Percentiles rank a stretch among this genome's conserved stretches.
Conservation (phyloP, 1,140 invertebrate species). For the Diorhabda carinulata region DNA sequence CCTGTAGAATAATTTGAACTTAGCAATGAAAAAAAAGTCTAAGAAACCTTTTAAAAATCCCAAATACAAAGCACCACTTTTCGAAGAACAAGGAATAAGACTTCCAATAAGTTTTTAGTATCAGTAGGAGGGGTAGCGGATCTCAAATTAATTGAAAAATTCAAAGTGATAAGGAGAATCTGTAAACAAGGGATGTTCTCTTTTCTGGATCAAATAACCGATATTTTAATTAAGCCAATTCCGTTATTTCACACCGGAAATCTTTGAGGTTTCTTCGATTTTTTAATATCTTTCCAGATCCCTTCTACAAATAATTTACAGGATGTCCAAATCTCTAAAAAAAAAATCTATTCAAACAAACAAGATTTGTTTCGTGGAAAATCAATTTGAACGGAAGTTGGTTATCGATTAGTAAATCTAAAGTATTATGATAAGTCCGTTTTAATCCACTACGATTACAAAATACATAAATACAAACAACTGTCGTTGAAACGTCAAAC, state of each 20-base stretch:
- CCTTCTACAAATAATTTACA: no score
- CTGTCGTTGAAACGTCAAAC: no score
- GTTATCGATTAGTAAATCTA: no score
- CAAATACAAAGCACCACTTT: constrained; percentile 12
- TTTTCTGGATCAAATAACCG: constrained; percentile 18
- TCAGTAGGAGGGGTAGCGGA: constrained; percentile 10
- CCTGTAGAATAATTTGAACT: neutral
- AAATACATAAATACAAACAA: no score
- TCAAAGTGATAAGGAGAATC: constrained; percentile 17
- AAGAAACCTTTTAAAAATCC: constrained; percentile 16
- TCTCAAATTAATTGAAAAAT: constrained; percentile 19
- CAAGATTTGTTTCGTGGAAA: no score
- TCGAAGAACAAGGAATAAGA: constrained; percentile 18
- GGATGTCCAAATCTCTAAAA: no score
- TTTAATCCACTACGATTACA: no score
- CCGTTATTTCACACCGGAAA: constrained; percentile 13
- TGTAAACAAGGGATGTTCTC: constrained; percentile 16
- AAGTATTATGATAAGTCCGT: no score
- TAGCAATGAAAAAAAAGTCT: neutral
- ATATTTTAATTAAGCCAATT: constrained; percentile 20
- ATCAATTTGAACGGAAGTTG: no score
- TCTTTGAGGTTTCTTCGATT: constrained; percentile 11
- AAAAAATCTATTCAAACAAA: no score
- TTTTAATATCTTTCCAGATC: neutral
- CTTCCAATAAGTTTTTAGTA: constrained; percentile 15